These are phyloP conservation scores for Valencia hispanica DNA, from an alignment of 2,797 vertebrate species.

Conservation along the genomic window DNA sequence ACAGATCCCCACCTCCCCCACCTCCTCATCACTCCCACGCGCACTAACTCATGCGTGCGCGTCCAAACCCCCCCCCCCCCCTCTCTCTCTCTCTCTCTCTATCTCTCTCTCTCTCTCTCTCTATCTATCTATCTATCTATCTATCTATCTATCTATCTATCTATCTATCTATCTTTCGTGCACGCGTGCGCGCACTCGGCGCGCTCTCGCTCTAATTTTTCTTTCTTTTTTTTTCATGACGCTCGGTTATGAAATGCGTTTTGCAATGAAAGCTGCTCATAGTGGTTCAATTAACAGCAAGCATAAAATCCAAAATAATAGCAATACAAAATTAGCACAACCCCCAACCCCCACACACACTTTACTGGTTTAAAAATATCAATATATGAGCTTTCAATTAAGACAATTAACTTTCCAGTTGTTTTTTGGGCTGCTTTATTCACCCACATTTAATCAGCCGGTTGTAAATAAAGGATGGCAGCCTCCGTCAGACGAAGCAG, in stretches of 20 bases:
- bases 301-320: background rate
- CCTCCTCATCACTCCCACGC: slow-evolving; percentile 42
- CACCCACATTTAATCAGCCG: slow-evolving; percentile 30
- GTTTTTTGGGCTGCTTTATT: slow-evolving; percentile 19
- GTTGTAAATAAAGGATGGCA: slow-evolving; percentile 69
- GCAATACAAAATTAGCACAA: background rate
- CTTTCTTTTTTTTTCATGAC: slow-evolving; percentile 77
- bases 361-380: background rate
- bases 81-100: slow-evolving; percentile 37
- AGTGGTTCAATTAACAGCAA: slow-evolving; percentile 31
- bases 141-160: slow-evolving; percentile 78
- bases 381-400: background rate
- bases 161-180: slow-evolving; percentile 79
- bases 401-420: slow-evolving; percentile 6
- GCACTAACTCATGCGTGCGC: slow-evolving; percentile 21
- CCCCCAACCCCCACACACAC: too few relatives aligned
- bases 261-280: slow-evolving; percentile 83
- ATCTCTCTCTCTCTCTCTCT: slow-evolving; percentile 73
- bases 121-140: slow-evolving; percentile 80
- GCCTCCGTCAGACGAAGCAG: slow-evolving; percentile 31
- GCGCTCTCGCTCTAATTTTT: slow-evolving; percentile 73
- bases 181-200: slow-evolving; percentile 80
- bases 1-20: slow-evolving; percentile 76
- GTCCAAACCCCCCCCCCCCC: slow-evolving; percentile 56
- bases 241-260: slow-evolving; percentile 86